Conservation (phyloP, 2,113 vertebrate genomes). For the Pelvicachromis taeniatus region DNA sequence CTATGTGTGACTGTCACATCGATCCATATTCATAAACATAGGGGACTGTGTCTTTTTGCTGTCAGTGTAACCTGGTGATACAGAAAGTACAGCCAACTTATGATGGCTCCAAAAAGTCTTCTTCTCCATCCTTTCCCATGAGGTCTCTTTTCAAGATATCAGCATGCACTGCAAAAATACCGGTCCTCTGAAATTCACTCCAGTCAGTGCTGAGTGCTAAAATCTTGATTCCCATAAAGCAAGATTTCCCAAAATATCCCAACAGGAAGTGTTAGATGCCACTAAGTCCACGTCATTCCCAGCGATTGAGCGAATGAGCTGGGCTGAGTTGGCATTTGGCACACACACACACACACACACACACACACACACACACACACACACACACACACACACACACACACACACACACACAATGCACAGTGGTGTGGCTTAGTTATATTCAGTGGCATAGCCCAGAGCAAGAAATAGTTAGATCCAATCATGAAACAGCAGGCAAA, state of each 20-base stretch:
- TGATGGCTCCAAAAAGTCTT: slow-evolving; percentile 12
- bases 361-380: neutral
- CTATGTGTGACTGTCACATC: slow-evolving; percentile 24
- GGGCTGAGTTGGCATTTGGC: slow-evolving; percentile 5
- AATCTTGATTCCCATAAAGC: neutral
- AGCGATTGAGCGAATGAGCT: neutral
- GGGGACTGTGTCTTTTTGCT: slow-evolving; percentile 2
- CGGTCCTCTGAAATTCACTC: slow-evolving; percentile 24
- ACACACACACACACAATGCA: neutral
- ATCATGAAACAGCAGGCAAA: neutral
- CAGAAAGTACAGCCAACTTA: slow-evolving; percentile 24
- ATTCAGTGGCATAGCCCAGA: neutral
- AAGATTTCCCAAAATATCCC: slow-evolving; percentile 18
- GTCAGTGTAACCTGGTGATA: slow-evolving; percentile 30
- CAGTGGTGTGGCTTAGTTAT: neutral
- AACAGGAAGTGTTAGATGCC: neutral
- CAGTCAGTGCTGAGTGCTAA: slow-evolving; percentile 32
- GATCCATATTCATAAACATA: slow-evolving; percentile 26
- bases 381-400: neutral
- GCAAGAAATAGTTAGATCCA: slow-evolving; percentile 22
- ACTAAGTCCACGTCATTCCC: slow-evolving; percentile 65
- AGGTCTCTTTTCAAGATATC: slow-evolving; percentile 20
- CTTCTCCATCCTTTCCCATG: slow-evolving; percentile 3
- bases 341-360: neutral
- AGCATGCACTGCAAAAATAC: slow-evolving; percentile 22